Evolutionary conservation across 2,113 vertebrate species (phyloP), one percentile per base, ranked within the genome.

Genomic region (Leptocoma aspasia): DNA sequence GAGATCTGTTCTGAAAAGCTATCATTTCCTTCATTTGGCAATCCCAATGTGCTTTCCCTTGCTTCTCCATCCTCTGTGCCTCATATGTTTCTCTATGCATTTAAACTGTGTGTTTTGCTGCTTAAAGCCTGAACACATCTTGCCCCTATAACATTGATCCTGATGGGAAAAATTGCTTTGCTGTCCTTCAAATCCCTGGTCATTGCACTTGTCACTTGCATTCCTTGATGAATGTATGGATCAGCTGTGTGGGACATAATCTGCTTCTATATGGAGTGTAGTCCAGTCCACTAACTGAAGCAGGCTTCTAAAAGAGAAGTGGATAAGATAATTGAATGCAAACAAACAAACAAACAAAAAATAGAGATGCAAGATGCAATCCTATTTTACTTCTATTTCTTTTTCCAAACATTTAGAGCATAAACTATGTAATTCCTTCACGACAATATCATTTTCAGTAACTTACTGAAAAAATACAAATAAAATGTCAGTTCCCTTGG

Each of bases 41-140:
- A 1, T 44, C 28, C 39, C 41, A 82, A 41, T 70, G 19, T 64
- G 24, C 39, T 52, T 86, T 37, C 19, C 63, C 28, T 75, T 90
- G 31, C 16, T n/a, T 63, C 50, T 89, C 33, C 26, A 16, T 65
- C 17, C 61, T 92, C 39, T 23, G 4, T 70, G 70, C 20, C 45
- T 41, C 4, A 1, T 76, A 12, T 33, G 30, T 85, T 88, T 85
- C 37, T 42, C 19, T 57, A 5, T 81, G 31, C 31, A 53, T 90
- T 94, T 92, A 71, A 90, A 92, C 70, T 57, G n/a, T 78, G 50
- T 49, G 28, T 26, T 88, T 92, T 90, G 19, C 66, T 90, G 19
- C 66, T 68, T 88, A 54, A 92, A 72, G n/a, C n/a, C 39, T 78
- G 60, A 19, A 24, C 4, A 2, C 11, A 6, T 63, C 75, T 85